Evolutionary conservation across 2,113 vertebrate genomes (phyloP).

Genomic region (Mandrillus leucophaeus): DNA sequence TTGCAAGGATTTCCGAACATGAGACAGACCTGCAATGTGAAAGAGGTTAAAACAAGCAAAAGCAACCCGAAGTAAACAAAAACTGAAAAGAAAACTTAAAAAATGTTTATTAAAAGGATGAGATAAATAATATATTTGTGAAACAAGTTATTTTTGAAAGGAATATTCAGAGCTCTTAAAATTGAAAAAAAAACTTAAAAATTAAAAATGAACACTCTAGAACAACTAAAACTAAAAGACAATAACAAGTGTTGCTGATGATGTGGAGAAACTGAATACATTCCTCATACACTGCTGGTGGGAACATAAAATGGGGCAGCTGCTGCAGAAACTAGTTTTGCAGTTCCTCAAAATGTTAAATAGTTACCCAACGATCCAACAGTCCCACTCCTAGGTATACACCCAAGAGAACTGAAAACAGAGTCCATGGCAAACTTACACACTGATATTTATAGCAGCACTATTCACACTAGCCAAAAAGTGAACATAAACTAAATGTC

Average conservation of each 20-base stretch:
- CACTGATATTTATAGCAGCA: neutral
- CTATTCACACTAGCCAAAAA: neutral
- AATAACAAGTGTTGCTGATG: neutral
- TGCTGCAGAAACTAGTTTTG: neutral
- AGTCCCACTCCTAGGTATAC: neutral
- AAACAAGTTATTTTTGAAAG: neutral
- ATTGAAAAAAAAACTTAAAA: neutral
- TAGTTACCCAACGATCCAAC: neutral
- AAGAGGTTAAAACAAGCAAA: neutral
- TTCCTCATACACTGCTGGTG: neutral
- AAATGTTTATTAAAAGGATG: neutral
- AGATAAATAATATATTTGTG: neutral
- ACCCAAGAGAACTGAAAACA: neutral
- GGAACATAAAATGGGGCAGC: neutral
- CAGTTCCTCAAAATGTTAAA: neutral
- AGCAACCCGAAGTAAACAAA: neutral
- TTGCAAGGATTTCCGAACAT: neutral
- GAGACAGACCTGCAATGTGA: neutral
- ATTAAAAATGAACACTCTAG: neutral
- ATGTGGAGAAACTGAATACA: neutral
- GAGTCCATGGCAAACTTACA: neutral
- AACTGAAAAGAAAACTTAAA: neutral
- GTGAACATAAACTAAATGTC: neutral
- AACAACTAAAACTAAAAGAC: neutral
- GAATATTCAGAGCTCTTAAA: neutral